Evolutionary conservation across 2,113 vertebrate genomes (phyloP).

Genomic region (Barbus barbus): DNA sequence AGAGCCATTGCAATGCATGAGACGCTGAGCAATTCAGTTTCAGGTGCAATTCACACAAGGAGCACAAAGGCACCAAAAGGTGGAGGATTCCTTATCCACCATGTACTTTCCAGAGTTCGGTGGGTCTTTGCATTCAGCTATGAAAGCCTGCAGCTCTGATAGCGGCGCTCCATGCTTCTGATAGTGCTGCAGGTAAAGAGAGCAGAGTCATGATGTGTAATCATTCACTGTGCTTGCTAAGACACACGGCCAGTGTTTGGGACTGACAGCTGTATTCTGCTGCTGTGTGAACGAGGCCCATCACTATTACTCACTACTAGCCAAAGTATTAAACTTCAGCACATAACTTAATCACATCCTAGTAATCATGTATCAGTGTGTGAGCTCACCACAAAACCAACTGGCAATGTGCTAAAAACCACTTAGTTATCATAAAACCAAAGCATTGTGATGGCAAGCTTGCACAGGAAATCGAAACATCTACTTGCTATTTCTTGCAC

Average conservation of each 20-base stretch:
- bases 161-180: conserved; percentile 82
- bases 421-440: not conserved
- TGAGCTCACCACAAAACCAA: not conserved
- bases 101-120: conserved; percentile 84
- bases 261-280: not conserved
- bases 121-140: conserved; percentile 84
- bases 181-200: conserved; percentile 77
- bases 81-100: conserved; percentile 70
- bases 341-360: too few relatives aligned
- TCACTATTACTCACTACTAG: not conserved
- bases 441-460: not conserved
- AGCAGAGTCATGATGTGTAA: not conserved
- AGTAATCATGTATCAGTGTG: not conserved
- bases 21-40: not conserved
- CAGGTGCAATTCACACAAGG: conserved; percentile 62
- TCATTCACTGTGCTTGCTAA: not conserved
- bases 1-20: not conserved
- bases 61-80: conserved; percentile 69
- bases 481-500: too few relatives aligned
- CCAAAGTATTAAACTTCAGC: not conserved
- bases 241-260: not conserved
- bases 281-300: not conserved
- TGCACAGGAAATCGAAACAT: not conserved
- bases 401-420: too few relatives aligned
- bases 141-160: conserved; percentile 83